These are phyloP conservation scores for Vanessa tameamea DNA, from an alignment of 1,140 invertebrate genomes.

Conservation along the genomic window DNA sequence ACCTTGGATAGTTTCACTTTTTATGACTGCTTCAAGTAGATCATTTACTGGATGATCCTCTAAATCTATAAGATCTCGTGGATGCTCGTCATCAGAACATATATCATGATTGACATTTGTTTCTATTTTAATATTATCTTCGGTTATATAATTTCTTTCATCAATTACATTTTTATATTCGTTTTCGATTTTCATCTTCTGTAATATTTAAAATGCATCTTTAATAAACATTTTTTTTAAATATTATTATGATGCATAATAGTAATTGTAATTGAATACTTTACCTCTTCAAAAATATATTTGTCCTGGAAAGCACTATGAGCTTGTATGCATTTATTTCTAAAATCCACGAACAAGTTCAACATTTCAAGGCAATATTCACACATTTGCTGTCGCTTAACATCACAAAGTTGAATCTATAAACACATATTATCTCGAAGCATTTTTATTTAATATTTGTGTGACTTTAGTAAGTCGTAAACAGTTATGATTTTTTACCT, in stretches of 20 bases:
- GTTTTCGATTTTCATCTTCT: not conserved
- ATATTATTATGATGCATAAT: not conserved
- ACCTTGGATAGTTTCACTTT: not conserved
- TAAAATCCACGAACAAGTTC: slow-evolving; percentile 54
- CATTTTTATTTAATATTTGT: slow-evolving; percentile 11
- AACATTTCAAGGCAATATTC: slow-evolving; percentile 47
- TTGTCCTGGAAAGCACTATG: slow-evolving; percentile 9
- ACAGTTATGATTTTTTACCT: slow-evolving; percentile 42
- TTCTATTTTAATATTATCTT: not conserved
- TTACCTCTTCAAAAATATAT: slow-evolving; percentile 19
- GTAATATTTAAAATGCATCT: not conserved
- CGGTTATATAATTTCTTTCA: not conserved
- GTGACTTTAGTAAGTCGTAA: not conserved
- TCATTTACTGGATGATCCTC: not conserved
- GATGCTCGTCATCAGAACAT: not conserved
- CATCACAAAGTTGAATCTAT: slow-evolving; percentile 50
- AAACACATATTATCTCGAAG: slow-evolving; percentile 32
- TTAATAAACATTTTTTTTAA: not conserved
- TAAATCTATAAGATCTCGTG: not conserved
- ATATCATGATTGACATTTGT: not conserved
- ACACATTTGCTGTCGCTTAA: slow-evolving; percentile 52
- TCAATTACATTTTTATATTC: not conserved
- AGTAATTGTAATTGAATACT: no score
- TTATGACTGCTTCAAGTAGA: not conserved
- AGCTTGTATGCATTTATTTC: slow-evolving; percentile 50